phyloP scores from a whole-genome alignment of 2,797 vertebrate genomes.

The Aeoliscus strigatus region DNA sequence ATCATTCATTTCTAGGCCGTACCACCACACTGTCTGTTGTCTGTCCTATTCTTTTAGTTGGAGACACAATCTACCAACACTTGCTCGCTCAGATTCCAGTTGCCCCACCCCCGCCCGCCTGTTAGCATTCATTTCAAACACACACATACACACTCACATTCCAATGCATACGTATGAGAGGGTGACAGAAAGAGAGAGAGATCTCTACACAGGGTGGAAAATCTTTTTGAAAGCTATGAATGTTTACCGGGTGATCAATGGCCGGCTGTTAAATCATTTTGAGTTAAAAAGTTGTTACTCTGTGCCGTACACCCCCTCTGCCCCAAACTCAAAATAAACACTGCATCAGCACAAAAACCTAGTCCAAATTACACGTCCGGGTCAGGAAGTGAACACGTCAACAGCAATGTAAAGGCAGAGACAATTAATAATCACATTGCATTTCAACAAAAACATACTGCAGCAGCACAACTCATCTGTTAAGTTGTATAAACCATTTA shows the following conservation, averaged over 20 bases:
- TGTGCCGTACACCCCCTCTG: slow-evolving; percentile 8
- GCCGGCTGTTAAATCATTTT: slow-evolving; percentile 52
- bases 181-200: slow-evolving; percentile 30
- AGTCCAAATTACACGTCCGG: slow-evolving; percentile 3
- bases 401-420: not conserved
- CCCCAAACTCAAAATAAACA: slow-evolving; percentile 21
- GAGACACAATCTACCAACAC: slow-evolving; percentile 54
- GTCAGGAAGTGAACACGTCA: slow-evolving; percentile 1
- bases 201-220: slow-evolving; percentile 45
- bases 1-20: slow-evolving; percentile 62
- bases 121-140: slow-evolving; percentile 64
- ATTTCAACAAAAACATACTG: not conserved
- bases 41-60: slow-evolving; percentile 42
- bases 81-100: slow-evolving; percentile 42
- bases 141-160: slow-evolving; percentile 55
- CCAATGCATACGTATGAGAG: slow-evolving; percentile 47
- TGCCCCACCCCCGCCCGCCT: slow-evolving; percentile 59
- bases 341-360: slow-evolving; percentile 39
- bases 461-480: no score
- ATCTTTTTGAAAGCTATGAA: slow-evolving; percentile 61
- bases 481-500: no score
- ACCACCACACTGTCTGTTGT: slow-evolving; percentile 56
- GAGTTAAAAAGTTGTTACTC: slow-evolving; percentile 32
- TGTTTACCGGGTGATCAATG: slow-evolving; percentile 65
- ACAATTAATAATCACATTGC: not conserved